Percentiles rank a stretch among this genome's conserved stretches.
Evolutionary conservation across 2,888 invertebrate species (phyloP).

Genomic region (Helicoverpa assulta): DNA sequence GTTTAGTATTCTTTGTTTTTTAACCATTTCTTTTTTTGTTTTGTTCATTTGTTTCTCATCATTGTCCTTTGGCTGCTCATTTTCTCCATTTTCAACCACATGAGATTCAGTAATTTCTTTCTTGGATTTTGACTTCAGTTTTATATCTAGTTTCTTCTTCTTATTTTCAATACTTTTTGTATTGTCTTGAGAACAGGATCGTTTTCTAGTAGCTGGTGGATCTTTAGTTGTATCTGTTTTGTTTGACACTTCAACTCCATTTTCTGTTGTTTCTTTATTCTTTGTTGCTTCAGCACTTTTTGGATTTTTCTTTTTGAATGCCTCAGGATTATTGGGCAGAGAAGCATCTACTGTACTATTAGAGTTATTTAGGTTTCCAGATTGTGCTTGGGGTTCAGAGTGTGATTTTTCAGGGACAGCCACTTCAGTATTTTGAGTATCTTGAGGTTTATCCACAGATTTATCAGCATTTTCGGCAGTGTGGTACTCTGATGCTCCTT

Average conservation of each 20-base stretch:
- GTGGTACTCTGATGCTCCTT: neutral
- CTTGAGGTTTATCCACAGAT: constrained; percentile 3
- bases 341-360: constrained; percentile 74
- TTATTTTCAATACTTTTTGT: constrained; percentile 44
- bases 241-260: constrained; percentile 30
- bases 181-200: constrained; percentile 48
- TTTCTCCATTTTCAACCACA: neutral
- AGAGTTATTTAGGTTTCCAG: constrained; percentile 62
- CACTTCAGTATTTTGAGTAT: constrained; percentile 24
- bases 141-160: constrained; percentile 46
- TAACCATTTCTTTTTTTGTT: constrained; percentile 2
- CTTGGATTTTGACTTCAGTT: constrained; percentile 13
- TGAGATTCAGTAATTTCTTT: constrained; percentile 14
- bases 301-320: constrained; percentile 58
- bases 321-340: constrained; percentile 85
- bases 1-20: constrained; percentile 20
- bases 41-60: constrained; percentile 3
- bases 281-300: constrained; percentile 40
- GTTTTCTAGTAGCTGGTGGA: constrained; percentile 44
- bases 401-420: constrained; percentile 36
- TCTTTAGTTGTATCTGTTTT: constrained; percentile 4
- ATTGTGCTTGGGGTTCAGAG: constrained; percentile 27
- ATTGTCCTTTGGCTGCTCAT: constrained; percentile 3
- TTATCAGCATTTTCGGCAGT: constrained; percentile 22
- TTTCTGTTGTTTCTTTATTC: constrained; percentile 44